Evolutionary conservation across 2,113 vertebrate species (phyloP), one percentile per base, ranked within the genome.

Genomic region (Ammodytes marinus): DNA sequence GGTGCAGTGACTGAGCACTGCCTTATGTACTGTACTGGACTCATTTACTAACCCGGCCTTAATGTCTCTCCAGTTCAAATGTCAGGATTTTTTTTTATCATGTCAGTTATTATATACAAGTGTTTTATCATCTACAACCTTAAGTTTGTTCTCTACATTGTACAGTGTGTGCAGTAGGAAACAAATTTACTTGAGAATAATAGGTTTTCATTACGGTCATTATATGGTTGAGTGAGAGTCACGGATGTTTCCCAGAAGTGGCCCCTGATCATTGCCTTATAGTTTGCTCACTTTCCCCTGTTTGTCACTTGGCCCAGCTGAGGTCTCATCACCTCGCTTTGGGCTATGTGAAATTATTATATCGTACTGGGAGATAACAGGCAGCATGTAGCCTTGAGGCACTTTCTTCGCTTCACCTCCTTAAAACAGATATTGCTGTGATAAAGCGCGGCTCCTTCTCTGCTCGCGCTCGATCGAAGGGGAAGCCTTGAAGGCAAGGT

Each of bases 371-470:
- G 81, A 93, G 91, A 92, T 93, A 93, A 88, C 90, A 91, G 90
- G 89, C 89, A 88, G 83, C 73, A 58, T 90, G 90, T 91, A 91
- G 90, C 93, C 94, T 95, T 85, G 83, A 91, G 94, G 93, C 90
- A 69, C 52, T 87, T 86, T 90, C 86, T 81, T 67, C 65, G 83
- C 89, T 86, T 91, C 86, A 74, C 87, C 92, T 92, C 89, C 80
- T 93, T 91, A 90, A 93, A 92, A 92, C 88, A 88, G 87, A 95
- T 90, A 89, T 91, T 81, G 81, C 88, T 82, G 79, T 86, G 86
- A 93, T 93, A 92, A 89, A 91, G 83, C 69, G 74, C 10, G 35
- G 85, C 83, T 79, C 82, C 88, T 78, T 88, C 86, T 82, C 82
- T 77, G 74, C 85, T 85, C 70, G 8, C 19, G 60, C 74, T 79